Base-by-base conservation (phyloP, 2,888 invertebrate species). In the Agonopterix alstromeriana region DNA sequence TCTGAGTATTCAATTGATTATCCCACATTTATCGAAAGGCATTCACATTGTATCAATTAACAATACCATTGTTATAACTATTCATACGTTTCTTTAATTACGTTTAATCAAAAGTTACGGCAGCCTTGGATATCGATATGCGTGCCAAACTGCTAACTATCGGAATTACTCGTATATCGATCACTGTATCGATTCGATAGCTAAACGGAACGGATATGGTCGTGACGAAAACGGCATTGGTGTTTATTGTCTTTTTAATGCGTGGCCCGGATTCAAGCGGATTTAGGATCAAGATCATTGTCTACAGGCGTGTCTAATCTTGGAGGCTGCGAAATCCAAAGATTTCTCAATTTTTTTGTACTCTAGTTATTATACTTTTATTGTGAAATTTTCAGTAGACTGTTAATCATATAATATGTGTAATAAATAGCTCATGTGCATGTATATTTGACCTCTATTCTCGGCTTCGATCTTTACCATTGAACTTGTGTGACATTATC, bases 191-290 rank as follows among this genome's bases (percentile, higher is more conserved):
- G 60, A 73, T 75, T 75, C 77, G 73, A 73, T 70, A 70, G 61
- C 57, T 65, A 67, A 74, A 72, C 63, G 70, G 70, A 72, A 74
- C 73, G 70, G 75, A 74, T 76, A 64, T 63, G 61, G 60, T 83
- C 87, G 87, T 86, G 86, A 75, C 68, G 46, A 49, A 65, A 69
- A 70, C 63, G 85, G 67, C 85, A 86, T 85, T 85, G 87, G 60
- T 53, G 53, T 55, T 67, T 66, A 76, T 77, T 83, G 77, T 82
- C 77, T 82, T 70, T 75, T 70, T 67, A 67, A 60, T 64, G 57
- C 66, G 63, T 72, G 83, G 73, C 72, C 82, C 79, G 83, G 79
- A 83, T 84, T 77, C 67, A 56, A 65, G 58, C 64, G 66, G 76
- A 77, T 77, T 79, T 79, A 69, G 71, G 78, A 78, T 79, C 80